Evolutionary conservation across 2,888 invertebrate genomes (phyloP).

Genomic region (Archaeoteleia sp.): DNA sequence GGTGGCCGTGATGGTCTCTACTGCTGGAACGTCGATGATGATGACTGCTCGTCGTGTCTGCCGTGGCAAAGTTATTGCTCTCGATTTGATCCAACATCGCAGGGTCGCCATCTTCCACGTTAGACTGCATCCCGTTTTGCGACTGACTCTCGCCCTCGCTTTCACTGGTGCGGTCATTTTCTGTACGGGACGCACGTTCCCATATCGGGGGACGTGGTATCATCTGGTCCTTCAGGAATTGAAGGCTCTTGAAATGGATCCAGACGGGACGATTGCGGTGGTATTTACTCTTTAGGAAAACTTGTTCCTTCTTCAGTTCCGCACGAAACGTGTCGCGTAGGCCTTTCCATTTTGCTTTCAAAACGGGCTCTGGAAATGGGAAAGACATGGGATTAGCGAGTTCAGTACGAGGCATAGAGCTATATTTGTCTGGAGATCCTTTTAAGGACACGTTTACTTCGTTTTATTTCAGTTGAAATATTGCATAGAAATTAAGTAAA

Average conservation of each 20-base stretch:
- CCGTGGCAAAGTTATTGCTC: slow-evolving; percentile 35
- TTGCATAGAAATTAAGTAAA: no score
- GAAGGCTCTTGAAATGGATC: slow-evolving; percentile 72
- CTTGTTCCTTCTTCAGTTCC: slow-evolving; percentile 71
- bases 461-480: no score
- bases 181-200: slow-evolving; percentile 60
- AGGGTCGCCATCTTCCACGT: slow-evolving; percentile 36
- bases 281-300: slow-evolving; percentile 66
- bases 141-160: slow-evolving; percentile 36
- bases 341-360: slow-evolving; percentile 70
- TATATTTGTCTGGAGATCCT: no score
- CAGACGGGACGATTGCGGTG: slow-evolving; percentile 69
- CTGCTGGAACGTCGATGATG: slow-evolving; percentile 34
- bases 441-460: no score
- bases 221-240: slow-evolving; percentile 74
- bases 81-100: slow-evolving; percentile 25
- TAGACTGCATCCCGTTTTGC: slow-evolving; percentile 39
- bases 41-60: slow-evolving; percentile 42
- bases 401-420: no score
- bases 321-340: slow-evolving; percentile 72
- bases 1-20: slow-evolving; percentile 21
- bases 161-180: slow-evolving; percentile 44
- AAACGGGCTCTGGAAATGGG: slow-evolving; percentile 30
- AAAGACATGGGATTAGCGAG: no score
- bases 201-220: slow-evolving; percentile 69